Base-by-base conservation (phyloP, 1,140 invertebrate genomes). In the Trissolcus basalis region DNA sequence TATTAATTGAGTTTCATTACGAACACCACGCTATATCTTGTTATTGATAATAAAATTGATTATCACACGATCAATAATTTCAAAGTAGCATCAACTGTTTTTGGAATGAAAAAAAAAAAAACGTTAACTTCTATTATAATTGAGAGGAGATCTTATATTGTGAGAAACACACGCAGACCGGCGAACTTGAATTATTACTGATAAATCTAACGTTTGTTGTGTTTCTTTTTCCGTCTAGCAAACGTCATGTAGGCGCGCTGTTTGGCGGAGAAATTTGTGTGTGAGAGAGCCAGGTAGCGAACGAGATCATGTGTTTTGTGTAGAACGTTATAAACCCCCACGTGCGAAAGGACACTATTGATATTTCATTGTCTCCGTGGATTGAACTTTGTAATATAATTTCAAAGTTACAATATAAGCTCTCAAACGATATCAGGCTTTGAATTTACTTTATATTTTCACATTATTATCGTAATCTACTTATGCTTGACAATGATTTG, bases 231-330 rank as follows among this genome's bases (percentile, higher is more conserved):
- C 69, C 86, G 81, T 91, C 84, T 91, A 93, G 92, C 90, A 89
- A 92, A 92, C 91, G 91, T 92, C 91, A 91, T 92, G 91, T 92
- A 92, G 91, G 86, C 86, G 82, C 82, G 85, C 86, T 83, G 85
- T 86, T 87, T 86, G 83, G 90, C 90, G 90, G 87, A 88, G 81
- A 88, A 77, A 83, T 87, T 86, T 87, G 82, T 89, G 86, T 89
- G 82, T 88, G 86, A 87, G 87, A 88, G 86, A 87, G 86, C 85
- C 84, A 89, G 87, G 85, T 89, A 89, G 87, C 81, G 83, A 84
- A 81, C 85, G 85, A 79, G 82, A 84, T 72, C 80, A 76, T 84
- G 77, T 82, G 78, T 85, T 72, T 81, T 81, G 53, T 85, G 79
- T 85, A 82, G 78, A 51, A 64, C 77, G 60, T 73, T 74, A 16